Evolutionary conservation across 1,140 invertebrate species (phyloP).

Genomic region (Halictus rubicundus): DNA sequence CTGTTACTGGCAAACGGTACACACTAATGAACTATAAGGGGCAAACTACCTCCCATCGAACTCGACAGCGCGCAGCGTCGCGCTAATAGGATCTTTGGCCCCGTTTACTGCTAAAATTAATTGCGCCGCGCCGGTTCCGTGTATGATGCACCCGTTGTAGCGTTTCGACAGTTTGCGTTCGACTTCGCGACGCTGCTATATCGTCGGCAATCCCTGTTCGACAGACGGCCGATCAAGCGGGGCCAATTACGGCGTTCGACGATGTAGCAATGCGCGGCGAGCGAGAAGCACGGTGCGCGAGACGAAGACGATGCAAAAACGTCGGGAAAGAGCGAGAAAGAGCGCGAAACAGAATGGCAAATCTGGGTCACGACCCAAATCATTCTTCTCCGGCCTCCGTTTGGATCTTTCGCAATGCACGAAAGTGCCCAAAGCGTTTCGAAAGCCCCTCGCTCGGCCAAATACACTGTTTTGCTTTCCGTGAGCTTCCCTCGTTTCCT

Average conservation of each 20-base stretch:
- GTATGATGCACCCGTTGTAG: not conserved
- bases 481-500: constrained; percentile 26
- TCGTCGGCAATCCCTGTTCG: not conserved
- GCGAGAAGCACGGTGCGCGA: constrained; percentile 10
- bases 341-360: constrained; percentile 26
- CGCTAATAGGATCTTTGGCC: not conserved
- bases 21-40: too few species aligned
- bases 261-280: constrained; percentile 33
- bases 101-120: not conserved
- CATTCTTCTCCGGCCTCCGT: constrained; percentile 49
- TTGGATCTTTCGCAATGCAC: constrained; percentile 60
- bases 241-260: constrained; percentile 40
- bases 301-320: constrained; percentile 40
- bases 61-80: too few species aligned
- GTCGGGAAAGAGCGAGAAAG: constrained; percentile 26
- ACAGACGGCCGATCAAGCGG: constrained; percentile 24
- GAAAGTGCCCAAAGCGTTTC: constrained; percentile 61
- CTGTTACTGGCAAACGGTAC: too few species aligned
- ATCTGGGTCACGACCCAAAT: constrained; percentile 65
- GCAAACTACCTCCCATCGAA: not conserved
- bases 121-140: not conserved
- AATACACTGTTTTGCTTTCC: constrained; percentile 17
- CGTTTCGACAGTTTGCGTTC: not conserved
- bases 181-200: not conserved
- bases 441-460: constrained; percentile 11